phyloP scores from a whole-genome alignment of 2,888 invertebrate species.

The Aphidoletes aphidimyza region DNA sequence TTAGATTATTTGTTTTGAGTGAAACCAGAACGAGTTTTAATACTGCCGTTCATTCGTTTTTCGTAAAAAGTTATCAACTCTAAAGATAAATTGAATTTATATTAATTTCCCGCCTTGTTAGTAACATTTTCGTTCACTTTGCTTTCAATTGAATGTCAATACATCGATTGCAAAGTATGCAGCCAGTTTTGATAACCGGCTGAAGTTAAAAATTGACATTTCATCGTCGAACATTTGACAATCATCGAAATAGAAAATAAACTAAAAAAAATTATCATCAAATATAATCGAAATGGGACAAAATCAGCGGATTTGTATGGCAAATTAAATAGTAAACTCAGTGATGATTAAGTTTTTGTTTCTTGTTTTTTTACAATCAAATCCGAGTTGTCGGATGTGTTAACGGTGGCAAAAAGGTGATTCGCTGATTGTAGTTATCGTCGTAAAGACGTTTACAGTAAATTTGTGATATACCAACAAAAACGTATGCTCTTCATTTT shows the following conservation, averaged over 20 bases:
- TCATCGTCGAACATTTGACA: neutral
- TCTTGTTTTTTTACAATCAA: neutral
- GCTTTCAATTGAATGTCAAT: too few species aligned
- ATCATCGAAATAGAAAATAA: neutral
- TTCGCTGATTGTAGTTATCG: neutral
- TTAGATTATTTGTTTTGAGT: too few species aligned
- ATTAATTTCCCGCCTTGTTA: too few species aligned
- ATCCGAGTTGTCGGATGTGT: neutral
- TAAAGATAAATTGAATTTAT: too few species aligned
- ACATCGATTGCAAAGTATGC: neutral
- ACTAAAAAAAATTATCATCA: neutral
- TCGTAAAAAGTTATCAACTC: too few species aligned
- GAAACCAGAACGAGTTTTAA: too few species aligned
- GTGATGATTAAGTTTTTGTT: neutral
- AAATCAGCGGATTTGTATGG: neutral
- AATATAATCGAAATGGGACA: neutral
- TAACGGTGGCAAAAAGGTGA: neutral
- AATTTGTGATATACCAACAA: neutral
- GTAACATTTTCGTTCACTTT: too few species aligned
- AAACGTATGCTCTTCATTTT: neutral
- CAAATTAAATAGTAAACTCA: neutral
- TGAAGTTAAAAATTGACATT: neutral
- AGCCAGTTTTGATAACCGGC: neutral
- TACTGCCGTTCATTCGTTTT: too few species aligned
- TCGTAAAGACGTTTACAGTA: neutral